These are phyloP conservation scores for Psittacula derbiana DNA, from an alignment of 2,797 vertebrate genomes.

Conservation along the genomic window DNA sequence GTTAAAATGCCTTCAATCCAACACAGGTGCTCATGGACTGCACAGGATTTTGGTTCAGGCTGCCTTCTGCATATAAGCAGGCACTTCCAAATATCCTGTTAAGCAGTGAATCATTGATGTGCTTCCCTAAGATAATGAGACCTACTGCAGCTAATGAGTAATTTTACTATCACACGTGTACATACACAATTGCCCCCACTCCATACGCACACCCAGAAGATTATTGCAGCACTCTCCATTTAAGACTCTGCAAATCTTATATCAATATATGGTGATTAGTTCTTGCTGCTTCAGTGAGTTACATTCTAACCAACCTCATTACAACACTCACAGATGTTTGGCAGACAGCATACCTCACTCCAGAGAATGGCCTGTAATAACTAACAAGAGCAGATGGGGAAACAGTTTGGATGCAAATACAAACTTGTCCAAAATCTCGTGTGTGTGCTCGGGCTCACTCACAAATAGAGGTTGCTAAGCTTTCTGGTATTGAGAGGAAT, in stretches of 20 bases:
- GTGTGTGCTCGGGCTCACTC: not conserved
- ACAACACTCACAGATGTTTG: slow-evolving; percentile 35
- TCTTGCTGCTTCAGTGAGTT: slow-evolving; percentile 48
- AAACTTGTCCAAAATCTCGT: not conserved
- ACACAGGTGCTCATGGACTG: slow-evolving; percentile 5
- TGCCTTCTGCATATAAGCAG: not conserved
- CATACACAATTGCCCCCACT: not conserved
- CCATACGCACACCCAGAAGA: slow-evolving; percentile 3
- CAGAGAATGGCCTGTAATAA: slow-evolving; percentile 17
- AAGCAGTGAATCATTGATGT: slow-evolving; percentile 10
- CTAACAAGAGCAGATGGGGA: slow-evolving; percentile 49
- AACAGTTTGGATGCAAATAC: slow-evolving; percentile 36
- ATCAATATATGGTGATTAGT: slow-evolving; percentile 18
- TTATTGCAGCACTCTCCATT: slow-evolving; percentile 31
- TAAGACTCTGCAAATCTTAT: not conserved
- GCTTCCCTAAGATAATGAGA: slow-evolving; percentile 25
- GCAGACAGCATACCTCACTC: slow-evolving; percentile 33
- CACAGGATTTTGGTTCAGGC: not conserved
- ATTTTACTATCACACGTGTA: slow-evolving; percentile 37
- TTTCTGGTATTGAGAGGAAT: not conserved
- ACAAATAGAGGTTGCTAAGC: not conserved
- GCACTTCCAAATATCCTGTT: slow-evolving; percentile 5
- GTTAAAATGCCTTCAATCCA: not conserved
- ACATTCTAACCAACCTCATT: slow-evolving; percentile 35
- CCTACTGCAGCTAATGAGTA: not conserved